Evolutionary conservation across 2,888 invertebrate species (phyloP), one percentile per base, ranked within the genome.

Genomic region (Drosophila lutescens): DNA sequence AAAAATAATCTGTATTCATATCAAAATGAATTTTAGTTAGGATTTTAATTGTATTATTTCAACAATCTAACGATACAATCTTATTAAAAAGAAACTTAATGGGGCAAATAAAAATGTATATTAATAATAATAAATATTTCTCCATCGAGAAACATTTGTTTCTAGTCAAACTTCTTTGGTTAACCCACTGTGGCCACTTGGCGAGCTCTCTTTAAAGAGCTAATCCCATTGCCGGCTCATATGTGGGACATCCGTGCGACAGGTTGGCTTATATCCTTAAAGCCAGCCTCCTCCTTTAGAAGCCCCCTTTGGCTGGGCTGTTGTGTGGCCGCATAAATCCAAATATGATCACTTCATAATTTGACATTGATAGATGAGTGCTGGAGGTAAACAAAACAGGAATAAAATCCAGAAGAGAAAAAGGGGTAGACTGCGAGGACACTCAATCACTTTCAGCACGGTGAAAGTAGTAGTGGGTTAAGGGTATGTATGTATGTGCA

Each of bases 281-380:
- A 30, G 53, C 51, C 69, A 26, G 10, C 30, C 26, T 26, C 15
- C 30, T 47, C n/a, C 8, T 1, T 7, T 3, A 0, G 23, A 2
- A 2, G 23, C 57, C 36, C 26, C 41, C 20, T 13, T 13, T 2
- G 4, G 23, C 26, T 26, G 57, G 36, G 53, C 38, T 46, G 46
- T 26, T n/a, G 3, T 43, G 59, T 71, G 81, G 88, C 78, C 88
- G 89, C 89, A 91, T 90, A 91, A 91, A 91, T 91, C 91, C 91
- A 88, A 91, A 91, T 91, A 91, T 91, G 91, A 91, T 91, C 91
- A 91, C 91, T 91, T 91, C 91, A 91, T 91, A 91, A 91, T 91
- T 89, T 91, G 91, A 91, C 91, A 90, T 91, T 91, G 91, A 91
- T 91, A 88, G 91, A 91, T 91, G 91, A 91, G 91, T 90, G 89